Evolutionary conservation across 2,797 vertebrate genomes (phyloP), one percentile per base, ranked within the genome.

Genomic region (Heterohyrax brucei): DNA sequence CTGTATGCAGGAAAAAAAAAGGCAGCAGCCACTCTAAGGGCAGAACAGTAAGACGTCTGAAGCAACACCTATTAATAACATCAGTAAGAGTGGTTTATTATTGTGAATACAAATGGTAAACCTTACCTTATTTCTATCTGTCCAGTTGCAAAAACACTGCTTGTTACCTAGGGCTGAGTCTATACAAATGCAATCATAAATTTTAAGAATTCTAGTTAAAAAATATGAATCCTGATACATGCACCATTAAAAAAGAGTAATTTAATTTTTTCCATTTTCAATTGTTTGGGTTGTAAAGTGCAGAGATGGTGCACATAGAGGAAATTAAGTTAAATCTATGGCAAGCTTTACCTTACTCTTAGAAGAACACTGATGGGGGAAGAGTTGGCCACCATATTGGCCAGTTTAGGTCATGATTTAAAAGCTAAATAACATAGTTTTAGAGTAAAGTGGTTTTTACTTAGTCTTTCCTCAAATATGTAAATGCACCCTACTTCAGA

Each of bases 1-100:
- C 95, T 96, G 95, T 92, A 93, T 70, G 96, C 24, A 97, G 90
- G 98, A 96, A 93, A 93, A 93, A 97, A 97, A 97, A 94, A 97
- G 53, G 73, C 83, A 84, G 97, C 98, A 95, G 96, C 84, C 94
- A 97, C 68, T 70, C 93, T 92, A 97, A 97, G 95, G 92, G 87
- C 89, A 97, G 72, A 91, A 85, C 30, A 89, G 26, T 26, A 73
- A 93, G 39, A 83, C 75, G 68, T 50, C 80, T 93, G 39, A 89
- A 85, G 48, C 48, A 83, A 95, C 83, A 61, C 26, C 85, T 70
- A 68, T 87, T 61, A 68, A 79, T 28, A 91, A 77, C 77, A 14
- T 19, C 44, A 82, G 14, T n/a, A 28, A 88, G 85, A 84, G 79
- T 13, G 68, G 39, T n/a, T 85, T 53, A 86, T 28, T 70, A 28